Evolutionary conservation across 2,113 vertebrate species (phyloP).

Genomic region (Otolemur garnettii): DNA sequence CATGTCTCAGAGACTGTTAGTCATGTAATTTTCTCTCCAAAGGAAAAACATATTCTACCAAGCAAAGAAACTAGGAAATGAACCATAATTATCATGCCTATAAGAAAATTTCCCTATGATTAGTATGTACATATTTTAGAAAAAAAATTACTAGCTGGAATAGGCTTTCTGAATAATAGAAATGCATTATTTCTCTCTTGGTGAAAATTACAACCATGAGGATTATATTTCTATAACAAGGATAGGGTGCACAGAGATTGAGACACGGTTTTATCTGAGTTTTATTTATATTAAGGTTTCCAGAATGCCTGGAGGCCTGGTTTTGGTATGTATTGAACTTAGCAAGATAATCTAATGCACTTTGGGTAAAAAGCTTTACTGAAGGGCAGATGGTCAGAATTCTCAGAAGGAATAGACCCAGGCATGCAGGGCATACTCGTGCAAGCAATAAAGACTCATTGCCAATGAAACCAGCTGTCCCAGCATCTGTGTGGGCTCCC

Average conservation of each 20-base stretch:
- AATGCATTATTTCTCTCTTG: slow-evolving; percentile 38
- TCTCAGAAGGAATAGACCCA: slow-evolving; percentile 72
- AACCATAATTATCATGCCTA: slow-evolving; percentile 59
- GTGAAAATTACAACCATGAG: background rate
- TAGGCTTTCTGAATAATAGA: slow-evolving; percentile 50
- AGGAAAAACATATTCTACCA: slow-evolving; percentile 48
- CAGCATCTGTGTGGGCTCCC: slow-evolving; percentile 73
- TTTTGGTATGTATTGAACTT: slow-evolving; percentile 53
- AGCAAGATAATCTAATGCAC: slow-evolving; percentile 56
- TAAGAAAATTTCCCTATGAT: slow-evolving; percentile 57
- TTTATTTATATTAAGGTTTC: slow-evolving; percentile 58
- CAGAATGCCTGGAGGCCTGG: background rate
- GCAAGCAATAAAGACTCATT: slow-evolving; percentile 75
- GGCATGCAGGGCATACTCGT: slow-evolving; percentile 54
- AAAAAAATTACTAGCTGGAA: slow-evolving; percentile 55
- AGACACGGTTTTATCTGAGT: background rate
- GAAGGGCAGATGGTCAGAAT: slow-evolving; percentile 81
- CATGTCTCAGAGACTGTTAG: background rate
- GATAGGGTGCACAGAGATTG: background rate
- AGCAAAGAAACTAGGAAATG: slow-evolving; percentile 63
- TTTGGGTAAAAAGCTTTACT: slow-evolving; percentile 53
- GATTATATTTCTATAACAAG: slow-evolving; percentile 48
- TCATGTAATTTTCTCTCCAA: slow-evolving; percentile 58
- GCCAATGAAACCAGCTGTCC: slow-evolving; percentile 78
- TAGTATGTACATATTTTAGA: slow-evolving; percentile 65